Conservation (phyloP, 2,888 invertebrate species). For the Xylophagus ater region DNA sequence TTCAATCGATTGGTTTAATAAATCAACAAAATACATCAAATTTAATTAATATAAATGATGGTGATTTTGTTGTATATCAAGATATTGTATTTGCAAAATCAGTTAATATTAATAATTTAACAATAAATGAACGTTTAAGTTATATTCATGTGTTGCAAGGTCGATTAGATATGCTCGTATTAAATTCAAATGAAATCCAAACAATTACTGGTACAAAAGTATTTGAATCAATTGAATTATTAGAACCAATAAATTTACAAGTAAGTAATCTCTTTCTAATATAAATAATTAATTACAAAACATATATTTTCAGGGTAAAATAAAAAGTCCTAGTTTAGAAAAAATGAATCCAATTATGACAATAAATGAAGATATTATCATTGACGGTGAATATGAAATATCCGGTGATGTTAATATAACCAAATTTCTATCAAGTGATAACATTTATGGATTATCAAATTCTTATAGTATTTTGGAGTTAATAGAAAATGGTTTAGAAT, state of each 20-base stretch:
- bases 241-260: constrained; percentile 37
- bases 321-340: constrained; percentile 37
- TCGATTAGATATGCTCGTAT: constrained; percentile 40
- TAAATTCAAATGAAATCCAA: constrained; percentile 35
- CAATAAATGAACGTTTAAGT: constrained; percentile 39
- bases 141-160: constrained; percentile 39
- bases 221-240: constrained; percentile 38
- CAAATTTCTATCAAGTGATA: constrained; percentile 29
- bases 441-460: constrained; percentile 24
- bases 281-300: not conserved
- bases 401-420: constrained; percentile 41
- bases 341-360: constrained; percentile 40
- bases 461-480: constrained; percentile 20
- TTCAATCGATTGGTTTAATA: constrained; percentile 26
- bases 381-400: constrained; percentile 39
- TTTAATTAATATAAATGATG: constrained; percentile 35
- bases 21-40: constrained; percentile 26
- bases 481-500: constrained; percentile 23
- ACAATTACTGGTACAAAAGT: constrained; percentile 38
- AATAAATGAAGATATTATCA: constrained; percentile 35
- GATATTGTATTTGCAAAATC: constrained; percentile 38
- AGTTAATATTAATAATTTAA: constrained; percentile 34
- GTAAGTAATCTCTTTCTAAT: constrained; percentile 24
- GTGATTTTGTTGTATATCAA: constrained; percentile 37
- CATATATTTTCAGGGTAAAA: constrained; percentile 32